These are phyloP conservation scores for Abscondita cerata DNA, from an alignment of 2,888 invertebrate genomes.

Conservation along the genomic window DNA sequence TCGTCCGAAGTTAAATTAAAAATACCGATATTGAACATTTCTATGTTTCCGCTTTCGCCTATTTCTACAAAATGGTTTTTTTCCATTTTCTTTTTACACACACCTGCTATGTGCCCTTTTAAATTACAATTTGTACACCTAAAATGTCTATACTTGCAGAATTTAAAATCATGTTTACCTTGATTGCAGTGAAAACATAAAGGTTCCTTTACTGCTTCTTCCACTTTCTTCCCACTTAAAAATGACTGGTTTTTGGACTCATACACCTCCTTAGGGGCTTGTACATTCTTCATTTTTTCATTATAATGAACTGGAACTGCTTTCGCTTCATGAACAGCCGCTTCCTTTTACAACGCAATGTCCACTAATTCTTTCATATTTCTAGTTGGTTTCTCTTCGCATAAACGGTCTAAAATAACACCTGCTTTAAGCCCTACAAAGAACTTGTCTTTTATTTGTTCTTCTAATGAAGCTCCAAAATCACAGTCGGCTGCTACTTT, in stretches of 20 bases:
- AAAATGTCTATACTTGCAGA: conserved; percentile 28
- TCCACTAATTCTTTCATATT: conserved; percentile 13
- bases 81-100: conserved; percentile 5
- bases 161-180: conserved; percentile 27
- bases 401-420: too few relatives aligned
- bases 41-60: neutral
- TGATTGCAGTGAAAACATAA: conserved; percentile 19
- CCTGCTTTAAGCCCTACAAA: too few relatives aligned
- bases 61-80: conserved; percentile 1
- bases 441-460: neutral
- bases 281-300: too few relatives aligned
- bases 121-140: conserved; percentile 24
- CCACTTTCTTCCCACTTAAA: neutral
- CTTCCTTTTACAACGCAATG: neutral
- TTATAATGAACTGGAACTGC: too few relatives aligned
- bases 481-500: conserved; percentile 36
- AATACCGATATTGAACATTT: conserved; percentile 15
- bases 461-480: conserved; percentile 27
- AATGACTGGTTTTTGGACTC: too few relatives aligned
- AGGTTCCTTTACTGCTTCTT: neutral
- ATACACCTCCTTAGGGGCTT: too few relatives aligned
- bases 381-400: conserved; percentile 7
- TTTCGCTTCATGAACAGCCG: too few relatives aligned
- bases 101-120: conserved; percentile 22
- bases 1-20: conserved; percentile 4